phyloP scores from a whole-genome alignment of 2,113 vertebrate species.

The Nannospalax galili region DNA sequence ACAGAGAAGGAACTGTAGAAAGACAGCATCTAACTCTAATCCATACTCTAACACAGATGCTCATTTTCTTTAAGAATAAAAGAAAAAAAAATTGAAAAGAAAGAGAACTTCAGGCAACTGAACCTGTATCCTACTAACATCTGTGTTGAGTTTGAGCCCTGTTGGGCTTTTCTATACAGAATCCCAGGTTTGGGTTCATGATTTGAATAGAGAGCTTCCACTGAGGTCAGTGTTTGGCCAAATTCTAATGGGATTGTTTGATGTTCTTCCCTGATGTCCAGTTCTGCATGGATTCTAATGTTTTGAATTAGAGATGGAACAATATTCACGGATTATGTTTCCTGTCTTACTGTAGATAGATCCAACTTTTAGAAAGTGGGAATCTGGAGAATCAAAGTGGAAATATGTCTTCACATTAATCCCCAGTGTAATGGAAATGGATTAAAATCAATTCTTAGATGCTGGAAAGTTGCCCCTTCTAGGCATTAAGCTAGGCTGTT shows the following conservation, averaged over 20 bases:
- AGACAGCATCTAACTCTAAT: neutral
- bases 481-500: neutral
- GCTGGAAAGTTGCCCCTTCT: neutral
- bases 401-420: neutral
- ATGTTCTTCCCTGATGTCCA: neutral
- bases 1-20: neutral
- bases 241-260: neutral
- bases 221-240: neutral
- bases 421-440: neutral
- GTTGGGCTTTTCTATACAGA: neutral
- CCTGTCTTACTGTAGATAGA: neutral
- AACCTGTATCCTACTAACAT: neutral
- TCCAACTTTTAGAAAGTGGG: neutral
- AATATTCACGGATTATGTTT: neutral
- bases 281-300: neutral
- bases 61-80: neutral
- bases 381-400: neutral
- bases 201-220: neutral
- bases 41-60: neutral
- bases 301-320: slow-evolving; percentile 10
- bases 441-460: neutral
- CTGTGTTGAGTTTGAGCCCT: neutral
- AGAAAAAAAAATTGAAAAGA: neutral
- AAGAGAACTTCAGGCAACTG: neutral
- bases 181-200: neutral